Conservation (phyloP, 92 coral and sea anemone species). For the Parazoanthus atlanticus region DNA sequence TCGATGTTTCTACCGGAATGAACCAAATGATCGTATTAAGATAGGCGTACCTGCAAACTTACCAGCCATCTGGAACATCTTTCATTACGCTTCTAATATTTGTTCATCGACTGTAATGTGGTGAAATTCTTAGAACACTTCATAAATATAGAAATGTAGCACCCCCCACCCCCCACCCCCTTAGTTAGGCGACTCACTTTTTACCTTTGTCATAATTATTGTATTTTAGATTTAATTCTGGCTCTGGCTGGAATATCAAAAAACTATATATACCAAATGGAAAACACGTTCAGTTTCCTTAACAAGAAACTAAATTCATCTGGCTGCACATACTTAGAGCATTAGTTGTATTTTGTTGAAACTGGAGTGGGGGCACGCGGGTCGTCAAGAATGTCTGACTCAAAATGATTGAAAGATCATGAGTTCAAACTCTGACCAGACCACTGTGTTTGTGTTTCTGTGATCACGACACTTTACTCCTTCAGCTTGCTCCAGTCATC, state of each 20-base stretch:
- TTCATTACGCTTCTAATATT: no score
- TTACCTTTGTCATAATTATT: background rate
- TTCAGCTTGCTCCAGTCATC: background rate
- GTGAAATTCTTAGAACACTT: background rate
- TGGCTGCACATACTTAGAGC: background rate
- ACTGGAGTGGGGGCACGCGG: background rate
- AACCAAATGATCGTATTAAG: no score
- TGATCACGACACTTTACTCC: background rate
- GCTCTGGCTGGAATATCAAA: background rate
- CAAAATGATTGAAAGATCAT: no score
- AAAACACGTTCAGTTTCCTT: background rate
- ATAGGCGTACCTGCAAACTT: no score
- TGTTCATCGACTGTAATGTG: background rate
- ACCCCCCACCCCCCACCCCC: no score
- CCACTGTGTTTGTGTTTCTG: background rate
- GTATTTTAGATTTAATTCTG: background rate
- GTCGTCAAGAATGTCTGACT: background rate
- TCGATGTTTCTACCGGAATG: no score
- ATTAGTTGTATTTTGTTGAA: background rate
- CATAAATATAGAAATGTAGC: background rate
- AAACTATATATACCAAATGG: no score
- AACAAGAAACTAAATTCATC: background rate
- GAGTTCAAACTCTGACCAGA: background rate
- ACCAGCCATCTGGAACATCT: no score
- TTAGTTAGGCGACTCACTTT: background rate